Percentiles rank a stretch among this genome's conserved stretches.
These are phyloP conservation scores for Drosophila elegans DNA, from an alignment of 1,140 invertebrate genomes.

Conservation along the genomic window DNA sequence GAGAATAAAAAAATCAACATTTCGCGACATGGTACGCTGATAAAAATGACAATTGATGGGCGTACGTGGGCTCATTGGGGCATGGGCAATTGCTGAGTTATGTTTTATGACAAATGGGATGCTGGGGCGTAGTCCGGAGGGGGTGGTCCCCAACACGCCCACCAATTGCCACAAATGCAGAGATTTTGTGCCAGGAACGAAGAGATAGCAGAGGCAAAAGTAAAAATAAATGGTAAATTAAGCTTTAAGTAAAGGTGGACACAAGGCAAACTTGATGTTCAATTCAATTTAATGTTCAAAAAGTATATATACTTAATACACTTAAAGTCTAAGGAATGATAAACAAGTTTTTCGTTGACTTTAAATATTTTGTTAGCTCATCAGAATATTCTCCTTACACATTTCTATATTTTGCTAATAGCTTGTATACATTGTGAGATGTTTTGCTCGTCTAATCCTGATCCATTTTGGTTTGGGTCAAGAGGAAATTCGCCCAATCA, in stretches of 20 bases:
- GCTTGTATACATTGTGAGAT: slow-evolving; percentile 1
- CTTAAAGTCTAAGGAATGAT: too few relatives aligned
- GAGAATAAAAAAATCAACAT: slow-evolving; percentile 47
- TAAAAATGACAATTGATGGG: slow-evolving; percentile 83
- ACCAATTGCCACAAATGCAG: slow-evolving; percentile 18
- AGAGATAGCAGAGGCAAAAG: background rate
- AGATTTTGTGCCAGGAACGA: background rate
- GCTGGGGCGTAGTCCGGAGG: slow-evolving; percentile 1
- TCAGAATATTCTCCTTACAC: background rate
- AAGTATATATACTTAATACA: too few relatives aligned
- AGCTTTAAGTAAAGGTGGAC: background rate
- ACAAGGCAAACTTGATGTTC: background rate
- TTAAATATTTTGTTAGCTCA: background rate
- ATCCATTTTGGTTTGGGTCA: background rate
- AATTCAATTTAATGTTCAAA: too few relatives aligned
- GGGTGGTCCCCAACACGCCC: slow-evolving; percentile 34
- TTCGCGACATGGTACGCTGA: slow-evolving; percentile 75
- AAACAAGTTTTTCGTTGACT: too few relatives aligned
- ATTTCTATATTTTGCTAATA: background rate
- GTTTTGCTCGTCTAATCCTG: background rate
- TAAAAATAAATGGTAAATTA: background rate
- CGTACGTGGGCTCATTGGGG: slow-evolving; percentile 75
- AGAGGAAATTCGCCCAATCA: slow-evolving; percentile 6
- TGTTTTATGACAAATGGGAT: slow-evolving; percentile 75
- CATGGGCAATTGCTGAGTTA: slow-evolving; percentile 80